Percentiles rank a stretch among this genome's conserved stretches.
Evolutionary conservation across 2,113 vertebrate genomes (phyloP).

Genomic region (Xyrauchen texanus): DNA sequence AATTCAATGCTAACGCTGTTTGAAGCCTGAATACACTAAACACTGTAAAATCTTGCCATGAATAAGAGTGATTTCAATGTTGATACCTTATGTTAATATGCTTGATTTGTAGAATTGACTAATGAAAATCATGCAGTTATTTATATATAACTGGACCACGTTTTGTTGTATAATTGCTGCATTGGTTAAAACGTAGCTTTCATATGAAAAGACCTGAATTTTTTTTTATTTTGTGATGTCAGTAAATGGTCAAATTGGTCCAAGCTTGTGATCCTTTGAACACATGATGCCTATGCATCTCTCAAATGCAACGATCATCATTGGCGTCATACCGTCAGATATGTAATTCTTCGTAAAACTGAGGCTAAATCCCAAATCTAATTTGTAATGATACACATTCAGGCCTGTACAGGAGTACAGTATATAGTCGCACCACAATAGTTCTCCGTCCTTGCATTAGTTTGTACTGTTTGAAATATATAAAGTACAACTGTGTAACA

Average conservation of each 20-base stretch:
- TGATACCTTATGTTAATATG: neutral
- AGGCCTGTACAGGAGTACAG: too few relatives aligned
- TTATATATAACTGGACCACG: neutral
- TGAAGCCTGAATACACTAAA: neutral
- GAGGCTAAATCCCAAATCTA: neutral
- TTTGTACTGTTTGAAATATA: neutral
- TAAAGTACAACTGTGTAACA: neutral
- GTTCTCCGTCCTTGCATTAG: too few relatives aligned
- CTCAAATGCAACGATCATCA: too few relatives aligned
- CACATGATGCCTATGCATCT: too few relatives aligned
- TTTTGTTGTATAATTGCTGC: neutral
- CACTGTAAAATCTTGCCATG: neutral
- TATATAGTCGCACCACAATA: too few relatives aligned
- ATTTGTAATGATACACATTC: neutral
- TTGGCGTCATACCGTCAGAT: too few relatives aligned
- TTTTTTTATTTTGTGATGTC: neutral
- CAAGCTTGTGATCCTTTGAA: neutral
- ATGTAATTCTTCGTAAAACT: neutral
- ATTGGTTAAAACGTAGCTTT: neutral
- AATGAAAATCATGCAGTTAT: neutral
- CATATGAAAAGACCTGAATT: neutral
- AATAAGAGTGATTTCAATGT: neutral
- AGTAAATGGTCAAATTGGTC: constrained; percentile 19
- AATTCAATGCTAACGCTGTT: neutral
- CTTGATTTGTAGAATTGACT: neutral